These are phyloP conservation scores for Drosophila nasuta DNA, from an alignment of 1,140 invertebrate species.

Conservation along the genomic window DNA sequence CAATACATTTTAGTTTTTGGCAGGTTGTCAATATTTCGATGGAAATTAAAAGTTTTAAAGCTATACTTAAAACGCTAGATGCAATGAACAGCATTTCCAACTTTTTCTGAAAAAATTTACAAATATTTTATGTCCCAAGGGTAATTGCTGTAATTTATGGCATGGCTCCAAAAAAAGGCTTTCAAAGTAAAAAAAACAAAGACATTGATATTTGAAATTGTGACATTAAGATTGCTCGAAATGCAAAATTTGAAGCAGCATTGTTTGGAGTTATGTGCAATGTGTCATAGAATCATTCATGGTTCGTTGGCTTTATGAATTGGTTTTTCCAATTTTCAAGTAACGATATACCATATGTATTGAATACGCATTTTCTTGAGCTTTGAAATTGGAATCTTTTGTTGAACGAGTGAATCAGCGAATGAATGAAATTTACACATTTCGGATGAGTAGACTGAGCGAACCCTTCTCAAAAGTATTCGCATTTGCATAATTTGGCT, in stretches of 20 bases:
- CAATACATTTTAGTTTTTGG: too few relatives aligned
- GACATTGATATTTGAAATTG: neutral
- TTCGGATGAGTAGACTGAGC: neutral
- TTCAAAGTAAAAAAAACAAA: neutral
- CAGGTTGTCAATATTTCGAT: too few relatives aligned
- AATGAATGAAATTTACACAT: slow-evolving; percentile 29
- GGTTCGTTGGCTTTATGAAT: slow-evolving; percentile 30
- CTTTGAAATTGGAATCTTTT: slow-evolving; percentile 15
- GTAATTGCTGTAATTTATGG: neutral
- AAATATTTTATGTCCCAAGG: neutral
- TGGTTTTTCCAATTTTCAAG: neutral
- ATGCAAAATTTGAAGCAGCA: neutral
- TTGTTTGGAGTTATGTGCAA: slow-evolving; percentile 8
- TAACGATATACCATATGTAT: neutral
- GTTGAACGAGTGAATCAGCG: slow-evolving; percentile 1
- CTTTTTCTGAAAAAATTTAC: neutral
- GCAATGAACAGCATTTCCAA: neutral
- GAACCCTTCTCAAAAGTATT: slow-evolving; percentile 48
- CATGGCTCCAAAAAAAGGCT: neutral
- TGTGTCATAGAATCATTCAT: slow-evolving; percentile 35
- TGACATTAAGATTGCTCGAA: neutral
- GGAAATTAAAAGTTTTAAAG: too few relatives aligned
- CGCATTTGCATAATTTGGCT: slow-evolving; percentile 55
- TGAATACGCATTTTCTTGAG: slow-evolving; percentile 2
- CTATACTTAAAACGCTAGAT: too few relatives aligned